phyloP scores from a whole-genome alignment of 2,888 invertebrate species.

The Drosophila monieri region DNA sequence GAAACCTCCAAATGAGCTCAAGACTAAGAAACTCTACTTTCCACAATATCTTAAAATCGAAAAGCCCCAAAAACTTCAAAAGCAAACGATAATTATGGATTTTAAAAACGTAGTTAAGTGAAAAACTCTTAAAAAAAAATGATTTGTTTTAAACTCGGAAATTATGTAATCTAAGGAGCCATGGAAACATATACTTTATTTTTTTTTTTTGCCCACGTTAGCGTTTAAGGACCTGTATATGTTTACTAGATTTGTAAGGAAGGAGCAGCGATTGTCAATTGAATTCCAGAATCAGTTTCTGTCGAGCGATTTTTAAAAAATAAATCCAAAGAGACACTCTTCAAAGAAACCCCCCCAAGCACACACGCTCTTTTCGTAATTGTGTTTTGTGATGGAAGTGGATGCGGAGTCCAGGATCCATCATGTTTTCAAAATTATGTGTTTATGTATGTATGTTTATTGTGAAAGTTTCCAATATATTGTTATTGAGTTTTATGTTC shows the following conservation, averaged over 20 bases:
- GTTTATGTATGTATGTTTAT: not conserved
- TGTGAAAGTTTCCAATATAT: not conserved
- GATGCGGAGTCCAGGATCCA: too few relatives aligned
- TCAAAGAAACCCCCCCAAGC: not conserved
- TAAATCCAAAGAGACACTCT: not conserved
- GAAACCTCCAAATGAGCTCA: not conserved
- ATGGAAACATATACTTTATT: not conserved
- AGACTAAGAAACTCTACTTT: slow-evolving; percentile 3
- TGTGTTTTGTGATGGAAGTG: not conserved
- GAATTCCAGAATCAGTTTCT: not conserved
- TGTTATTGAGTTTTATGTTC: not conserved
- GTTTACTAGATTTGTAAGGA: slow-evolving; percentile 25
- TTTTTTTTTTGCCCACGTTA: not conserved
- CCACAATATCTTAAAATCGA: not conserved
- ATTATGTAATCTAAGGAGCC: not conserved
- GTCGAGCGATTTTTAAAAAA: not conserved
- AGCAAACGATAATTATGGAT: not conserved
- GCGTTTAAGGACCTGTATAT: not conserved
- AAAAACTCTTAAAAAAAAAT: not conserved
- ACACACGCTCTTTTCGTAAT: not conserved
- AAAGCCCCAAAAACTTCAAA: not conserved
- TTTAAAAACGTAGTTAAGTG: not conserved
- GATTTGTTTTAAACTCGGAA: not conserved
- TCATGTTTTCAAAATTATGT: not conserved
- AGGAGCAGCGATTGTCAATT: not conserved